phyloP scores from a whole-genome alignment of 1,140 invertebrate genomes.

The Sarcophaga peregrina region DNA sequence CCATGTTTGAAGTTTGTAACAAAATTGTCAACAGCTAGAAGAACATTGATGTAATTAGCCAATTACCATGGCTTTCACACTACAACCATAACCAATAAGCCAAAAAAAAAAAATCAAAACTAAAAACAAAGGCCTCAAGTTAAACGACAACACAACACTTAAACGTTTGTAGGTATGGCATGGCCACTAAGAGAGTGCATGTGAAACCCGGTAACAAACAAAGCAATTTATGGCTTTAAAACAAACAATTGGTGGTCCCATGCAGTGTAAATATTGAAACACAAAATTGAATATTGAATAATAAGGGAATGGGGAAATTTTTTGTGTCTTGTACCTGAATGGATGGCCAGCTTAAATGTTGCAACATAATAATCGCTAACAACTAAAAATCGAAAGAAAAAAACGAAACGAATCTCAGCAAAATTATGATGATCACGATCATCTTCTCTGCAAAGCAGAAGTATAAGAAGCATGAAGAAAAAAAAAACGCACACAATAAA shows the following conservation, averaged over 20 bases:
- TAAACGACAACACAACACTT: too few relatives aligned
- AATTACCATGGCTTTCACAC: conserved; percentile 50
- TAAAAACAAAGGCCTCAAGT: too few relatives aligned
- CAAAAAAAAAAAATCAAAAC: too few relatives aligned
- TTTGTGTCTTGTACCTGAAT: too few relatives aligned
- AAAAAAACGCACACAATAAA: neutral
- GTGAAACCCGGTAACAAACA: too few relatives aligned
- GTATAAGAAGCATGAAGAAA: neutral
- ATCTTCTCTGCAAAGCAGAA: neutral
- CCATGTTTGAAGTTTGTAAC: conserved; percentile 22
- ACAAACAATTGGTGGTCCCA: conserved; percentile 11
- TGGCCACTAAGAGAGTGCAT: too few relatives aligned
- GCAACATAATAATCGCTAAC: neutral
- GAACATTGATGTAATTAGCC: conserved; percentile 47
- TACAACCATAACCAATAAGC: neutral
- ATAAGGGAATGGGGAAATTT: too few relatives aligned
- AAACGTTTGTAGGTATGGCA: too few relatives aligned
- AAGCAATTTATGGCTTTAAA: neutral
- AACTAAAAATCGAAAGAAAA: neutral
- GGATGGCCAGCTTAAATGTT: neutral
- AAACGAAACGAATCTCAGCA: neutral
- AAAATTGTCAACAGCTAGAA: conserved; percentile 24
- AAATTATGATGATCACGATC: conserved; percentile 24
- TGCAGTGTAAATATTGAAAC: neutral
- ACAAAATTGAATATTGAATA: conserved; percentile 21